Conservation (phyloP, 2,888 invertebrate species). For the Branchipolynoe longqiensis region DNA sequence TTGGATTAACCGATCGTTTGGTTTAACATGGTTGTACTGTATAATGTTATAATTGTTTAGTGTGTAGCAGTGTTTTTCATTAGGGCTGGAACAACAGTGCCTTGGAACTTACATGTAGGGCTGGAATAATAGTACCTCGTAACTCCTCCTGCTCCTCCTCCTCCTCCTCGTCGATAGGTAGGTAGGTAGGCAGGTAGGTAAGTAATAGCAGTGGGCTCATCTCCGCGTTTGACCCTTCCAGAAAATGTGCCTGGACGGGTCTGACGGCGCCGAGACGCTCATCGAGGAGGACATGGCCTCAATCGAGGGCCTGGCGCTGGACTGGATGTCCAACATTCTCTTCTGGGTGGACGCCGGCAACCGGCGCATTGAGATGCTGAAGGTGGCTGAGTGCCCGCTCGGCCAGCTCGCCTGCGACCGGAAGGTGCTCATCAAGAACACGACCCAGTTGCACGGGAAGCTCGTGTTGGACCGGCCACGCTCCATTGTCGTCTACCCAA, state of each 20-base stretch:
- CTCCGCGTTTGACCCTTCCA: background rate
- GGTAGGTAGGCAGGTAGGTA: too few species aligned
- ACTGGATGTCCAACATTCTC: constrained; percentile 92
- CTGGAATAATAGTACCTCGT: too few species aligned
- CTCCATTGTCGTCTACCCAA: constrained; percentile 92
- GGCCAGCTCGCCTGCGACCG: constrained; percentile 85
- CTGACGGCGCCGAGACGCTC: constrained; percentile 86
- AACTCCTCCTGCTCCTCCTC: too few species aligned
- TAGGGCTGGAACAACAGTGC: too few species aligned
- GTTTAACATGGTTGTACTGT: too few species aligned
- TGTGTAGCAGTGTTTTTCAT: too few species aligned
- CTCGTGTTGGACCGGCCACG: constrained; percentile 85
- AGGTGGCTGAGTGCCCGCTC: constrained; percentile 85
- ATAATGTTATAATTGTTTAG: too few species aligned
- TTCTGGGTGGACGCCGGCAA: constrained; percentile 93
- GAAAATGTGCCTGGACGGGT: constrained; percentile 85
- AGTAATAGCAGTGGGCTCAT: too few species aligned
- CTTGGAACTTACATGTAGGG: too few species aligned
- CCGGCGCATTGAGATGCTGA: constrained; percentile 90
- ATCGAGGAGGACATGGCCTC: constrained; percentile 89
- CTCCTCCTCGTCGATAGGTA: too few species aligned
- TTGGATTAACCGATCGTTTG: too few species aligned
- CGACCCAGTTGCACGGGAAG: constrained; percentile 67
- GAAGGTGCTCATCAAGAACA: constrained; percentile 87
- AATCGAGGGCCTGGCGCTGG: constrained; percentile 93